A percentile compares a stretch with the other conserved stretches of the same genome.
Conservation (phyloP, 2,888 invertebrate species). For the Subacronicta megacephala region DNA sequence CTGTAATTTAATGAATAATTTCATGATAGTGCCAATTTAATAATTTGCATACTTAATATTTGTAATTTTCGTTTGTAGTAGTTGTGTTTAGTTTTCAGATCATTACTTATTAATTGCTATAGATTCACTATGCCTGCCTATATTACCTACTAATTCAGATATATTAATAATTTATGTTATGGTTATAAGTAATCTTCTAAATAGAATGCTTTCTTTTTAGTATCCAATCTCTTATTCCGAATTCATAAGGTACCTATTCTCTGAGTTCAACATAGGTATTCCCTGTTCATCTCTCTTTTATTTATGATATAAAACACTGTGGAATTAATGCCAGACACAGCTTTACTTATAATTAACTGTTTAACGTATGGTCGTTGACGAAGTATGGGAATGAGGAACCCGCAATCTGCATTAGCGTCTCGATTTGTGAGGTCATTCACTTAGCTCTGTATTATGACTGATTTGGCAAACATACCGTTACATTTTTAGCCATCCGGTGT, state of each 20-base stretch:
- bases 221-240: constrained; percentile 2
- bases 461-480: constrained; percentile 84
- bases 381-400: constrained; percentile 53
- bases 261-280: too few relatives aligned
- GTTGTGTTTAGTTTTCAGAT: background rate
- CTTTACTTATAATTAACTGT: constrained; percentile 44
- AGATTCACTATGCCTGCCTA: too few relatives aligned
- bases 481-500: constrained; percentile 67
- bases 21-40: background rate
- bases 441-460: constrained; percentile 73
- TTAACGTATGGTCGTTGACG: constrained; percentile 27
- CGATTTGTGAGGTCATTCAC: constrained; percentile 80
- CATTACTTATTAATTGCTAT: too few relatives aligned
- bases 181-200: background rate
- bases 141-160: too few relatives aligned
- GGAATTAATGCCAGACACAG: constrained; percentile 18
- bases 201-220: background rate
- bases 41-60: background rate
- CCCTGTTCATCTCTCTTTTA: constrained; percentile 8
- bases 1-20: background rate
- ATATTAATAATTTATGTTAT: too few relatives aligned
- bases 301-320: constrained; percentile 11
- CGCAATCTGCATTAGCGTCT: constrained; percentile 56
- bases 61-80: background rate
- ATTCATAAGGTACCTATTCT: too few relatives aligned